Evolutionary conservation across 1,140 invertebrate genomes (phyloP), one percentile per base, ranked within the genome.

Genomic region (Metopolophium dirhodum): DNA sequence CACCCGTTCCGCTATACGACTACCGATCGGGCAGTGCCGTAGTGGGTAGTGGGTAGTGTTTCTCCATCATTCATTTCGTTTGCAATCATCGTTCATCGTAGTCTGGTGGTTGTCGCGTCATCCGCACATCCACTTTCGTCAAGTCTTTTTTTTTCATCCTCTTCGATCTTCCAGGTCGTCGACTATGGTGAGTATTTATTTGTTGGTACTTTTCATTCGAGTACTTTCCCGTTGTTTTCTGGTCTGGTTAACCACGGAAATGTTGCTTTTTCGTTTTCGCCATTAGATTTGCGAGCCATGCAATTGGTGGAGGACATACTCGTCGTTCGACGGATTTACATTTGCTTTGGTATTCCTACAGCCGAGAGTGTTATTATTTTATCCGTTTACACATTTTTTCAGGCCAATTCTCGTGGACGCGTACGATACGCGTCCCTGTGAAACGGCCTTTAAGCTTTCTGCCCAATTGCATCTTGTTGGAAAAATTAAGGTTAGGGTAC

Each of bases 331-430:
- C 14, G 18, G 14, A 20, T n/a, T n/a, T 6, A n/a, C 14, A 30
- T 68, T 11, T 20, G 14, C 4, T n/a, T 2, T 1, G 1, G 4
- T 77, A 35, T n/a, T 30, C 61, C 0, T 20, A n/a, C 14, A 0
- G 0, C 0, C 30, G 30, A 4, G 4, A 14, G 2, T 11, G 0
- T 68, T 14, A 4, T 11, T n/a, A 4, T n/a, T n/a, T n/a, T 0
- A 18, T n/a, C 3, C n/a, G 23, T 77, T 18, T 7, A 0, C 30
- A 6, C 9, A 4, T 18, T 7, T 77, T 4, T n/a, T 9, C 4
- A n/a, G 4, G 3, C 30, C 0, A 37, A 37, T 37, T 37, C 37
- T 37, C 37, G 37, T 37, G 41, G 41, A 4, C 1, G 41, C 37
- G 37, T 37, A 37, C 2, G 37, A 37, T 37, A 1, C 37, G 37